These are phyloP conservation scores for Naja naja DNA, from an alignment of 2,113 vertebrate species.

Conservation along the genomic window DNA sequence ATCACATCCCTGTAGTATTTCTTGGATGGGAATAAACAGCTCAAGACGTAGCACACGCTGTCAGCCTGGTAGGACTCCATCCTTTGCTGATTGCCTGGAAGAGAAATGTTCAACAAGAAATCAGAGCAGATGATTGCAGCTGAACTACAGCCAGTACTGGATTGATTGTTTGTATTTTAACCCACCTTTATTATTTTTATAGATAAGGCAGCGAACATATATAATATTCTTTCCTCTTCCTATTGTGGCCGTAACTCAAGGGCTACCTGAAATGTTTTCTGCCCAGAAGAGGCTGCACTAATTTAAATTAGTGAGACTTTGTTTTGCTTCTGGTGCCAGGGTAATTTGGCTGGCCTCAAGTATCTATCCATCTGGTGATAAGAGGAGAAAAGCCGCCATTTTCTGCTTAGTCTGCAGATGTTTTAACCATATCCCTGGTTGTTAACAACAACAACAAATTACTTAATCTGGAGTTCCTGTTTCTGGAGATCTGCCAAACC, in stretches of 20 bases:
- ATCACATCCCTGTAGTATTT: slow-evolving; percentile 22
- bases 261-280: too few species aligned
- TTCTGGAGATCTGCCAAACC: not conserved
- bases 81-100: not conserved
- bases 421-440: not conserved
- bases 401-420: not conserved
- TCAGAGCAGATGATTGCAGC: not conserved
- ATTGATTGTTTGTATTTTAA: not conserved
- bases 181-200: not conserved
- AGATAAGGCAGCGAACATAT: too few species aligned
- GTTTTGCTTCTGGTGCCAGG: too few species aligned
- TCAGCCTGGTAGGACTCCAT: not conserved
- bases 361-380: not conserved
- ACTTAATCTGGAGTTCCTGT: not conserved
- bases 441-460: not conserved
- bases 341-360: too few species aligned
- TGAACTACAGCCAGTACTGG: not conserved
- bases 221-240: too few species aligned
- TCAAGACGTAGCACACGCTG: not conserved
- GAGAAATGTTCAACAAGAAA: not conserved
- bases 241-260: too few species aligned
- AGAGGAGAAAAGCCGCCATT: not conserved
- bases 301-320: too few species aligned
- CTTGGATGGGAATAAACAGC: not conserved
- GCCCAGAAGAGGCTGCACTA: too few species aligned